Conservation (phyloP, 2,888 invertebrate genomes). For the Epistrophe eligans region DNA sequence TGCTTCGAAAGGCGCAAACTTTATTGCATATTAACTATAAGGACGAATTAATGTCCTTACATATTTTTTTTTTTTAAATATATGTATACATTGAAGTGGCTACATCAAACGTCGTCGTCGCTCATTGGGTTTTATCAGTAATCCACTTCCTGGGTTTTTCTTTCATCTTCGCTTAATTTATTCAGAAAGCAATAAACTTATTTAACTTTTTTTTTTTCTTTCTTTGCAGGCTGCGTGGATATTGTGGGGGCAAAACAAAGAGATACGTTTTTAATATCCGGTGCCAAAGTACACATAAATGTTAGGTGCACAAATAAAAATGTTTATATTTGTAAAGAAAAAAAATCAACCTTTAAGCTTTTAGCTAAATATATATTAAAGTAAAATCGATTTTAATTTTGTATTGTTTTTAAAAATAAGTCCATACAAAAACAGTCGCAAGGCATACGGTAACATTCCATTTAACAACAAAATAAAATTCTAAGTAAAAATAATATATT, state of each 20-base stretch:
- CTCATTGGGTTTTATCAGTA: background rate
- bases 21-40: background rate
- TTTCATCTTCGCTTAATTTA: constrained; percentile 23
- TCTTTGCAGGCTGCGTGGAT: constrained; percentile 47
- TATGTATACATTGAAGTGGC: background rate
- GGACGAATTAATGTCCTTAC: background rate
- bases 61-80: background rate
- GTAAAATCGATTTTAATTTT: constrained; percentile 58
- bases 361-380: constrained; percentile 49
- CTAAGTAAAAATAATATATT: constrained; percentile 16
- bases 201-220: background rate
- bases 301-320: constrained; percentile 71
- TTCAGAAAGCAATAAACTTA: constrained; percentile 24
- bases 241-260: constrained; percentile 28
- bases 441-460: constrained; percentile 26
- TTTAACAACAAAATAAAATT: constrained; percentile 51
- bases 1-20: background rate
- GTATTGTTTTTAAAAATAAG: constrained; percentile 25
- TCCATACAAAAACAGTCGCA: constrained; percentile 19
- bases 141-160: background rate
- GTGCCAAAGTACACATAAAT: constrained; percentile 70
- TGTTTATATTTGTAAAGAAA: constrained; percentile 70
- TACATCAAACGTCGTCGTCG: constrained; percentile 2
- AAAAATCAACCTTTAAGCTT: constrained; percentile 59
- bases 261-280: constrained; percentile 57